phyloP scores from a whole-genome alignment of 2,888 invertebrate genomes.

The Heliothis peltigera region DNA sequence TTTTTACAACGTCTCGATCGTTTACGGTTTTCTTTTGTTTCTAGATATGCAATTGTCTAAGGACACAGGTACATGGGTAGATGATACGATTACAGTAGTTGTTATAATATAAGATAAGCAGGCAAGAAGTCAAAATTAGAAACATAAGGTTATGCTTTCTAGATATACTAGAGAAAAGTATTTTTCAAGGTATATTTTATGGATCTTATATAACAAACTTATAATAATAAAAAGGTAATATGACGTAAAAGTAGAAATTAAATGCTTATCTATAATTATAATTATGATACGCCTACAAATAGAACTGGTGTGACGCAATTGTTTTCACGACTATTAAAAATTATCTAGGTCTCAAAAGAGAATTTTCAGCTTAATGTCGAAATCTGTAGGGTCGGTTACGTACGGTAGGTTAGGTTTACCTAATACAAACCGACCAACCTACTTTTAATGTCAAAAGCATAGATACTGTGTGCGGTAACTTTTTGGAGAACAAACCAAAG shows the following conservation, averaged over 20 bases:
- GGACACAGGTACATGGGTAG: conserved; percentile 9
- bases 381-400: background rate
- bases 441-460: conserved; percentile 8
- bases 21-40: conserved; percentile 46
- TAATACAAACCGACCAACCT: background rate
- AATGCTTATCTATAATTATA: too few relatives aligned
- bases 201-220: too few relatives aligned
- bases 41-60: conserved; percentile 22
- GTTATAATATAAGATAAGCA: conserved; percentile 1
- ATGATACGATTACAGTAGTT: conserved; percentile 8
- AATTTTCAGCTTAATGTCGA: background rate
- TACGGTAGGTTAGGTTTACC: conserved; percentile 2
- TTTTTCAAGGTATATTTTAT: too few relatives aligned
- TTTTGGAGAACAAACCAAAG: conserved; percentile 24
- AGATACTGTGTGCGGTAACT: conserved; percentile 9
- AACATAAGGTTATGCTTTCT: too few relatives aligned
- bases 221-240: too few relatives aligned
- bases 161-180: too few relatives aligned
- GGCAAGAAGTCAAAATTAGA: background rate
- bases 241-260: too few relatives aligned
- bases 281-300: too few relatives aligned
- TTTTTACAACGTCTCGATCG: conserved; percentile 51
- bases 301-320: too few relatives aligned
- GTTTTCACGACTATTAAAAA: background rate
- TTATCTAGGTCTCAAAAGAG: background rate